Evolutionary conservation across 2,797 vertebrate species (phyloP).

Genomic region (Heteromormyrus szaboi): DNA sequence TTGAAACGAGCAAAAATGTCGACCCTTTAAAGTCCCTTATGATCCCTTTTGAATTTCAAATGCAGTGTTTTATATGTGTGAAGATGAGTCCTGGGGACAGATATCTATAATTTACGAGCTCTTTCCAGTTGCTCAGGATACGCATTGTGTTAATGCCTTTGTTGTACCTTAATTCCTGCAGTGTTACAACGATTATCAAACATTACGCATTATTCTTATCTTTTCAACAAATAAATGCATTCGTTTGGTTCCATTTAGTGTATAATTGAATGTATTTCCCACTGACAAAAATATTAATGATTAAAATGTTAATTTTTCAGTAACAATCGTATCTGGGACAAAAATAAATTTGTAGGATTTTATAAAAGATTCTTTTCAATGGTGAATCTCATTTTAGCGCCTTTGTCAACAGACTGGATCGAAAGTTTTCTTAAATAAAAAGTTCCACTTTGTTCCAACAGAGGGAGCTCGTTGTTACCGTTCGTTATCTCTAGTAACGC

Average conservation of each 20-base stretch:
- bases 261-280: background rate
- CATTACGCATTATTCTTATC: background rate
- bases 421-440: background rate
- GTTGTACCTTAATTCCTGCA: background rate
- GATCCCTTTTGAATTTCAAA: background rate
- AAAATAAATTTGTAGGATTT: background rate
- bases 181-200: background rate
- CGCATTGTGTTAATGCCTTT: background rate
- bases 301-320: background rate
- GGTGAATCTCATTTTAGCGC: background rate
- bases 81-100: background rate
- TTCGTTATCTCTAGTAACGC: background rate
- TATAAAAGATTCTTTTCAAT: background rate
- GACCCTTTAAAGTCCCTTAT: background rate
- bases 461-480: background rate
- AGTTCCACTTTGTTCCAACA: constrained; percentile 11
- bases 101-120: background rate
- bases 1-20: background rate
- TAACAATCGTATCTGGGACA: background rate
- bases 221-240: background rate
- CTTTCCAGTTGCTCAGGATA: background rate
- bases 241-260: background rate
- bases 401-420: background rate
- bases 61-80: background rate
- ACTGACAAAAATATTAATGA: background rate